Percentiles rank a stretch among this genome's conserved stretches.
These are phyloP conservation scores for Zaprionus vittiger DNA, from an alignment of 1,140 invertebrate species.

Conservation along the genomic window DNA sequence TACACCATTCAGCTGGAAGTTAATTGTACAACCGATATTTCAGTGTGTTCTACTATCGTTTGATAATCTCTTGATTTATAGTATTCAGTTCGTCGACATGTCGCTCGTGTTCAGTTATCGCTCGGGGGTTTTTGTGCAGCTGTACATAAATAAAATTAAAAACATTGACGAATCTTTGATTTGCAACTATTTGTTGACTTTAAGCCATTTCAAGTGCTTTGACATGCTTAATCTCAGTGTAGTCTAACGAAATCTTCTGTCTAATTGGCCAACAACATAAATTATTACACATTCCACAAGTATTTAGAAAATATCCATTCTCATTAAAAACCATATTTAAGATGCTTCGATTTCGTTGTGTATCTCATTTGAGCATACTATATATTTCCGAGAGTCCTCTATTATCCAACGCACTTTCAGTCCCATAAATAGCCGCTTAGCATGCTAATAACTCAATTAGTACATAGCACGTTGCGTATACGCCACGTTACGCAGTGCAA, in stretches of 20 bases:
- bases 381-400: too few species aligned
- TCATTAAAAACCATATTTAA: background rate
- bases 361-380: too few species aligned
- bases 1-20: background rate
- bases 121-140: conserved; percentile 8
- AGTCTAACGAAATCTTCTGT: background rate
- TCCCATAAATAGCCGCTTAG: conserved; percentile 69
- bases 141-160: conserved; percentile 5
- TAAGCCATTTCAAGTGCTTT: background rate
- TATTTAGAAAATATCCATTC: background rate
- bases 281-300: background rate
- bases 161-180: conserved; percentile 8
- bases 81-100: conserved; percentile 2
- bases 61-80: conserved; percentile 20
- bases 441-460: conserved; percentile 79
- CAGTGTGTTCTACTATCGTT: background rate
- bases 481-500: conserved; percentile 46
- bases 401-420: background rate
- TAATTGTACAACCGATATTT: background rate
- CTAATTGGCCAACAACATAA: background rate
- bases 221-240: background rate
- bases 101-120: conserved; percentile 11
- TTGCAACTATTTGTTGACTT: background rate
- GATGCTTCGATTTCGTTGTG: background rate
- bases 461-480: conserved; percentile 52